Conservation (phyloP, 2,113 vertebrate genomes). For the Aspidoscelis tigris region DNA sequence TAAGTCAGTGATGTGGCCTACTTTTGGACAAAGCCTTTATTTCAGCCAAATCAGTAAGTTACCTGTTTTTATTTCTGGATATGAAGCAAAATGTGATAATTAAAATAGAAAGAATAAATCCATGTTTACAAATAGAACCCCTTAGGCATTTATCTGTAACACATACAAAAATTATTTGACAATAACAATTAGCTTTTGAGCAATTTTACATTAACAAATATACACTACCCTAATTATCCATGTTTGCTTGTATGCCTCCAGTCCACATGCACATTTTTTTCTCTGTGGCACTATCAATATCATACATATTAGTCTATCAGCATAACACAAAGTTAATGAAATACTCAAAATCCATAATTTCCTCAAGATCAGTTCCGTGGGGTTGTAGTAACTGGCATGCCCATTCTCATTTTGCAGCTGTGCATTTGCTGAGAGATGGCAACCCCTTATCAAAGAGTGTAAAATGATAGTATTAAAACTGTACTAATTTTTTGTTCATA, state of each 20-base stretch:
- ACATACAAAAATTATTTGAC: neutral
- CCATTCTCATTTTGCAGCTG: conserved; percentile 42
- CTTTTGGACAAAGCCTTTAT: too few species aligned
- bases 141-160: neutral
- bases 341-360: conserved; percentile 52
- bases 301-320: conserved; percentile 43
- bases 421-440: conserved; percentile 16
- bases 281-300: conserved; percentile 16
- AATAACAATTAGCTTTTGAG: conserved; percentile 9
- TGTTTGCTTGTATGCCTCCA: neutral
- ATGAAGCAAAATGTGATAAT: neutral
- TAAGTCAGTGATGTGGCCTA: too few species aligned
- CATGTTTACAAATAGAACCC: neutral
- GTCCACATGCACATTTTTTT: neutral
- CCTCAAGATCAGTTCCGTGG: conserved; percentile 50
- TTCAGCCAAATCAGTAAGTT: neutral
- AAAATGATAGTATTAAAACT: conserved; percentile 33
- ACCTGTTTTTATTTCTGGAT: neutral
- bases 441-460: conserved; percentile 37
- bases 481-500: conserved; percentile 25
- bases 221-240: neutral
- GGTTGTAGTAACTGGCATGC: conserved; percentile 24
- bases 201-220: neutral
- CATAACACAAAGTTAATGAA: conserved; percentile 41
- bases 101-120: neutral